These are phyloP conservation scores for Tupiocoris notatus DNA, from an alignment of 2,888 invertebrate species.

Conservation along the genomic window DNA sequence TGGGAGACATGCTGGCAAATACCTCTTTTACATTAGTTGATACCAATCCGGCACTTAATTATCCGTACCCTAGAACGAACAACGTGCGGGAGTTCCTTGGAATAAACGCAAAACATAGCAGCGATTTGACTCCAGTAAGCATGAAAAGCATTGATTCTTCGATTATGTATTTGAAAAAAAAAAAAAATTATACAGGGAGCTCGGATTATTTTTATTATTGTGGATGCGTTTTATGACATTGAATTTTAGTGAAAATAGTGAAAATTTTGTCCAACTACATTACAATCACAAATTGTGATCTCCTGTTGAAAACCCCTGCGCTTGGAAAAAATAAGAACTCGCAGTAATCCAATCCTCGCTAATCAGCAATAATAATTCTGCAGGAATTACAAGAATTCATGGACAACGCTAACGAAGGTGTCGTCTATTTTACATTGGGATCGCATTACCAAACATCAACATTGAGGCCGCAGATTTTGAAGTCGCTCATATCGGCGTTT, in stretches of 20 bases:
- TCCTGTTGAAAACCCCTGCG: no score
- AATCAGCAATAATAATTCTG: no score
- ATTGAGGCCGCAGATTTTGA: constrained; percentile 57
- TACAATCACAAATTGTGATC: no score
- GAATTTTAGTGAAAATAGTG: no score
- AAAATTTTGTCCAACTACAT: no score
- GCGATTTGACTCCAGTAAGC: constrained; percentile 33
- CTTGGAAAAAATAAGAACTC: no score
- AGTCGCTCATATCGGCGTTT: constrained; percentile 60
- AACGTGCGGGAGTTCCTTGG: constrained; percentile 43
- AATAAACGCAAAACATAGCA: constrained; percentile 35
- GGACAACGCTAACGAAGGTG: constrained; percentile 59
- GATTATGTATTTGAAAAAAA: no score
- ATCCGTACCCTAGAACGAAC: constrained; percentile 29
- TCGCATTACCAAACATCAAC: constrained; percentile 60
- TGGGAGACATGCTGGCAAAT: constrained; percentile 35
- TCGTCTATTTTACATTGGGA: constrained; percentile 62
- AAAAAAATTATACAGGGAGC: no score
- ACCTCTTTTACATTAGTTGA: constrained; percentile 28
- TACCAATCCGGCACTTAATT: constrained; percentile 22
- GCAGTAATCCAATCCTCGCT: no score
- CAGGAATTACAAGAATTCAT: constrained; percentile 54
- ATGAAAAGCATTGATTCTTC: no score
- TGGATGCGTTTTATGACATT: no score
- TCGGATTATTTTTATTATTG: no score